Conservation (phyloP, 2,113 vertebrate species). For the Mobula birostris region DNA sequence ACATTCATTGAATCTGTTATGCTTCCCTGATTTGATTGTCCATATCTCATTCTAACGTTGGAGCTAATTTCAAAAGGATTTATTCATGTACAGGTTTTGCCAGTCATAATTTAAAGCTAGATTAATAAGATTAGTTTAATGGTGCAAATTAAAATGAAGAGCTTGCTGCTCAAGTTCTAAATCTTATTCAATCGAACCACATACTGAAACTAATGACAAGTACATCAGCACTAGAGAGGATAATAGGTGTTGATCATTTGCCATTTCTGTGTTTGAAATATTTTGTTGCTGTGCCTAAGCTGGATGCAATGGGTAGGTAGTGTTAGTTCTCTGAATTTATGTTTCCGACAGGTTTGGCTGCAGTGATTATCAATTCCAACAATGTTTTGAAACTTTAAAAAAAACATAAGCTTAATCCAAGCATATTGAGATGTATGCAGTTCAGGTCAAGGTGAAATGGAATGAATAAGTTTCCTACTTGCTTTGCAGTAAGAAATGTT, state of each 20-base stretch:
- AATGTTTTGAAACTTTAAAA: background rate
- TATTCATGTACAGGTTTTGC: background rate
- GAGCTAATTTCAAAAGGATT: background rate
- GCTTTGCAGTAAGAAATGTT: background rate
- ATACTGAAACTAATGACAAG: background rate
- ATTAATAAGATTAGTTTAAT: slow-evolving; percentile 22
- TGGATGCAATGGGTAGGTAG: background rate
- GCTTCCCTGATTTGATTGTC: background rate
- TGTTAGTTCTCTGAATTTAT: background rate
- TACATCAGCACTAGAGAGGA: background rate
- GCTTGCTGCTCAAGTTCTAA: slow-evolving; percentile 9
- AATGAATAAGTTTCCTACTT: background rate
- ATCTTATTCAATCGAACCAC: slow-evolving; percentile 20
- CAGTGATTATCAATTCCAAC: background rate
- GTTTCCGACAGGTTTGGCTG: background rate
- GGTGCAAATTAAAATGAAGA: slow-evolving; percentile 26
- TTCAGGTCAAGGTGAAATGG: background rate
- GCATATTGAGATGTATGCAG: background rate
- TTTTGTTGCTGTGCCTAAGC: background rate
- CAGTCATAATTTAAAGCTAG: background rate
- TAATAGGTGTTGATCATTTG: background rate
- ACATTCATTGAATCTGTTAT: background rate
- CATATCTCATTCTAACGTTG: background rate
- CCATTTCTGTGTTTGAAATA: background rate
- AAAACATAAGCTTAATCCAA: background rate